Evolutionary conservation across 2,113 vertebrate species (phyloP).

Genomic region (Columba janthina): DNA sequence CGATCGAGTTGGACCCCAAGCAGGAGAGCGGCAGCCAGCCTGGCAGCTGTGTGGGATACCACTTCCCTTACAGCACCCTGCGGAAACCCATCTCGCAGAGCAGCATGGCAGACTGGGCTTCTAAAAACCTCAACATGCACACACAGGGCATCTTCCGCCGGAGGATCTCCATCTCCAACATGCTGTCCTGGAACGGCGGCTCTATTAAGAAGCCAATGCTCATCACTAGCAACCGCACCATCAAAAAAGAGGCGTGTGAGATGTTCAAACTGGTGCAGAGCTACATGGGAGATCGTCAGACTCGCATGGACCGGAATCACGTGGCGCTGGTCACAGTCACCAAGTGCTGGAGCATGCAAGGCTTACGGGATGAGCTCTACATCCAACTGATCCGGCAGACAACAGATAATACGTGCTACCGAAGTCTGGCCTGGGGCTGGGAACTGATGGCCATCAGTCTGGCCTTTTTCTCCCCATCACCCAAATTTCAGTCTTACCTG

Average conservation of each 20-base stretch:
- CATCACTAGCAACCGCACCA: constrained; percentile 84
- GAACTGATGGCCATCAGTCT: constrained; percentile 90
- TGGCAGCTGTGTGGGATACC: constrained; percentile 49
- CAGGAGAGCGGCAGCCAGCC: constrained; percentile 73
- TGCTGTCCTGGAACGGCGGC: constrained; percentile 89
- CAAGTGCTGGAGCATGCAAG: constrained; percentile 90
- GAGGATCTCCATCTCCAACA: constrained; percentile 88
- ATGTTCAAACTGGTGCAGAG: constrained; percentile 92
- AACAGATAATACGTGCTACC: constrained; percentile 83
- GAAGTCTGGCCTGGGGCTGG: constrained; percentile 86
- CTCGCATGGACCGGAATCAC: constrained; percentile 84
- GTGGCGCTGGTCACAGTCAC: constrained; percentile 82
- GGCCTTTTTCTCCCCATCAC: constrained; percentile 90
- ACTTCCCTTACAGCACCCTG: constrained; percentile 80
- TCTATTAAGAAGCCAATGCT: constrained; percentile 94
- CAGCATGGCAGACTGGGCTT: constrained; percentile 91
- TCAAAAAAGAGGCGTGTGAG: constrained; percentile 90
- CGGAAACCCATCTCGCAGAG: constrained; percentile 82
- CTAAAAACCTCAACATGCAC: constrained; percentile 92
- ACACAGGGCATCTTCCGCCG: constrained; percentile 90
- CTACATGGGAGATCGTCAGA: constrained; percentile 91
- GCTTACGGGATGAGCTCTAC: constrained; percentile 88
- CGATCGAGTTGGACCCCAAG: constrained; percentile 74
- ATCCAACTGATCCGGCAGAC: constrained; percentile 90
- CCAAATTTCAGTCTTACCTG: constrained; percentile 90